Conservation (phyloP, 2,797 vertebrate species). For the Eutrigla gurnardus region DNA sequence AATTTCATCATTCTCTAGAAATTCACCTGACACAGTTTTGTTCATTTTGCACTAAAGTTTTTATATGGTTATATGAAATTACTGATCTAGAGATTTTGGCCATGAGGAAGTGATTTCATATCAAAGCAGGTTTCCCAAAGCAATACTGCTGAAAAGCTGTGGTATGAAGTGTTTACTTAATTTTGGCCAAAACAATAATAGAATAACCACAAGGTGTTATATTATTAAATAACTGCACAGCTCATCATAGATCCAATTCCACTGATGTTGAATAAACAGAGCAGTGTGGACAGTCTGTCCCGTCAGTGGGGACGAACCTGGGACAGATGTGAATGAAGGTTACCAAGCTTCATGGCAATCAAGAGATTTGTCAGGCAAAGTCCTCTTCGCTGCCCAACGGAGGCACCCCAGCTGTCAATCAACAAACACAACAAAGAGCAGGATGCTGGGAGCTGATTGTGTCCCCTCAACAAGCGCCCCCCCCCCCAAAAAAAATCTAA, state of each 20-base stretch:
- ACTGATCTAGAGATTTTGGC: too few relatives aligned
- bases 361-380: conserved; percentile 45
- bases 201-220: neutral
- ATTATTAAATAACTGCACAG: neutral
- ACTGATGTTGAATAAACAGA: neutral
- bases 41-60: too few relatives aligned
- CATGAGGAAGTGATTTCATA: neutral
- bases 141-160: neutral
- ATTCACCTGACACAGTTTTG: too few relatives aligned
- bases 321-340: conserved; percentile 31
- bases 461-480: conserved; percentile 79
- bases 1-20: too few relatives aligned
- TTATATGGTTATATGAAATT: too few relatives aligned
- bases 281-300: neutral
- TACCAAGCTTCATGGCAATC: conserved; percentile 34
- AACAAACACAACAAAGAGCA: conserved; percentile 79
- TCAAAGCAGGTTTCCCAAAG: neutral
- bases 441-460: conserved; percentile 71
- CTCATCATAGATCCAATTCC: conserved; percentile 4
- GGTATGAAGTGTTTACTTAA: neutral
- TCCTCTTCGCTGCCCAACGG: conserved; percentile 63
- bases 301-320: conserved; percentile 2
- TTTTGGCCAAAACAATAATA: neutral
- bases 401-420: conserved; percentile 77
- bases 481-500: conserved; percentile 71